These are phyloP conservation scores for Dicycla oo DNA, from an alignment of 2,888 invertebrate species.

Conservation along the genomic window DNA sequence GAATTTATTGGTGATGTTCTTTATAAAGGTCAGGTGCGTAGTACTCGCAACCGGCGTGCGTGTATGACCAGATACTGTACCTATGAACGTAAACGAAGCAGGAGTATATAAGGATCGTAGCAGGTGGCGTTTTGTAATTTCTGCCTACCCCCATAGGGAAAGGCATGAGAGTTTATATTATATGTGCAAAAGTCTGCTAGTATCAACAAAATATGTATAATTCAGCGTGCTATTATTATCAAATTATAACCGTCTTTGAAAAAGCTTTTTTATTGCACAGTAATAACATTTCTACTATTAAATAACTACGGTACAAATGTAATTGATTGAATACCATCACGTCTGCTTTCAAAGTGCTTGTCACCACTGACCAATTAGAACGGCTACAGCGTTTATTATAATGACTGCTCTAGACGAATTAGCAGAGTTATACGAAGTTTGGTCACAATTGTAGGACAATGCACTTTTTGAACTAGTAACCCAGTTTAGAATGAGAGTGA, in stretches of 20 bases:
- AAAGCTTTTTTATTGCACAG: background rate
- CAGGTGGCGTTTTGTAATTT: too few species aligned
- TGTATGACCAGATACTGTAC: background rate
- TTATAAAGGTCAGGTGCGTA: background rate
- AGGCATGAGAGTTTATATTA: background rate
- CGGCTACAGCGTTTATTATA: constrained; percentile 19
- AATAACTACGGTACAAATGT: background rate
- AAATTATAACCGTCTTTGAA: background rate
- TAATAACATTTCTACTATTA: background rate
- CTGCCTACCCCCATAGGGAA: too few species aligned
- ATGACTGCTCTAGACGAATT: constrained; percentile 31
- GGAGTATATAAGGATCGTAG: too few species aligned
- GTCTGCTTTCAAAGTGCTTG: constrained; percentile 29
- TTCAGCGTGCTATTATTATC: too few species aligned
- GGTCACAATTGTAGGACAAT: constrained; percentile 16
- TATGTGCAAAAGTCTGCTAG: too few species aligned
- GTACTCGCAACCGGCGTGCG: background rate
- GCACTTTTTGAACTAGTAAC: constrained; percentile 9
- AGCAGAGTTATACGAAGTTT: constrained; percentile 25
- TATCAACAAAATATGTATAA: background rate
- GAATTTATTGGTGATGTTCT: background rate
- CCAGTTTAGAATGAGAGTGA: constrained; percentile 11
- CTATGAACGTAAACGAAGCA: too few species aligned
- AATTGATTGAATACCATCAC: constrained; percentile 11
- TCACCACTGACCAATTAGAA: constrained; percentile 36